Percentiles rank a stretch among this genome's conserved stretches.
These are phyloP conservation scores for Entomyzon cyanotis DNA, from an alignment of 2,113 vertebrate species.

Conservation along the genomic window DNA sequence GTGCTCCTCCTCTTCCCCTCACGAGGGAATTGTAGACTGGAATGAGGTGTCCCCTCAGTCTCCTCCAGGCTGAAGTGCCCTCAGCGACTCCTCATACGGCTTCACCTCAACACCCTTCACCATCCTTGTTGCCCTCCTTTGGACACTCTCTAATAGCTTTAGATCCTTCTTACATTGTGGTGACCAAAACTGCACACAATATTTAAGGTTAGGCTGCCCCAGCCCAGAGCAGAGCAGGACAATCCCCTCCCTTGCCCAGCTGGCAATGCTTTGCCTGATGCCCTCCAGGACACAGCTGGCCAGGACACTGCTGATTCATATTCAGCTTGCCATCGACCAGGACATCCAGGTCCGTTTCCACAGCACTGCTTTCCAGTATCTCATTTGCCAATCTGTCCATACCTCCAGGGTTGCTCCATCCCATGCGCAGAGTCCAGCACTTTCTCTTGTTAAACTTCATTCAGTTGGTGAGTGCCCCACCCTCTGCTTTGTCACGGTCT, in stretches of 20 bases:
- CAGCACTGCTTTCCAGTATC: background rate
- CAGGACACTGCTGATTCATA: background rate
- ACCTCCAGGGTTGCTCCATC: background rate
- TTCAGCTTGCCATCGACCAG: background rate
- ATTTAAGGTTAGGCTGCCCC: background rate
- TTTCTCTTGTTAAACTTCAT: background rate
- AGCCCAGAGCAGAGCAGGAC: accelerated
- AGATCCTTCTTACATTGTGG: background rate
- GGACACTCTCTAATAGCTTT: accelerated
- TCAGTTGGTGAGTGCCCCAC: no score
- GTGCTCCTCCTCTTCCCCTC: background rate
- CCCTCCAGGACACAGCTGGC: accelerated
- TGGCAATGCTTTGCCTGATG: background rate
- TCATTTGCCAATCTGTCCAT: background rate
- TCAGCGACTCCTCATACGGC: accelerated
- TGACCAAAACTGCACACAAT: background rate
- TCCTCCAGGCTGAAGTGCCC: background rate
- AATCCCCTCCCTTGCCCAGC: accelerated
- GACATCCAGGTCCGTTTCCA: background rate
- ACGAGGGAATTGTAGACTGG: background rate
- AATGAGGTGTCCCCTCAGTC: background rate
- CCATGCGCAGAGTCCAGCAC: background rate
- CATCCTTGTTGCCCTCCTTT: background rate
- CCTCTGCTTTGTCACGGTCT: background rate
- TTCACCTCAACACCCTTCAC: background rate